phyloP scores from a whole-genome alignment of 2,888 invertebrate genomes.

The Unio pictorum region DNA sequence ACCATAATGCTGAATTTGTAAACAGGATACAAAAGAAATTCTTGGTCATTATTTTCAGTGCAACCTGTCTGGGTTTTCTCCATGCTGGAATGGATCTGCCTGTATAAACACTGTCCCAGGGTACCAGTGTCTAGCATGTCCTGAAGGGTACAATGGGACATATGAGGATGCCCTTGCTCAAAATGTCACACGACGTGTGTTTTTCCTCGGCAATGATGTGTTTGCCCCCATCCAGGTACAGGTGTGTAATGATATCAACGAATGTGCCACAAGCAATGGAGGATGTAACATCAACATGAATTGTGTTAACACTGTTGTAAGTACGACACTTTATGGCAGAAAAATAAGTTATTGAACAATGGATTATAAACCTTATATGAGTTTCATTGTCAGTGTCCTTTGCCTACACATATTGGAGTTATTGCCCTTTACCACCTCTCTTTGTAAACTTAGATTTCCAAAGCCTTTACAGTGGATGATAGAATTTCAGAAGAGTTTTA shows the following conservation, averaged over 20 bases:
- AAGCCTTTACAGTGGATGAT: too few relatives aligned
- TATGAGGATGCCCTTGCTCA: conserved; percentile 49
- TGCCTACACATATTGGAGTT: too few relatives aligned
- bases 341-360: too few relatives aligned
- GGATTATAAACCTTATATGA: too few relatives aligned
- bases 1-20: too few relatives aligned
- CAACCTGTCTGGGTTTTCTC: conserved; percentile 31
- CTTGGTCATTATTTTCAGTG: conserved; percentile 31
- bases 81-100: conserved; percentile 20
- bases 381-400: too few relatives aligned
- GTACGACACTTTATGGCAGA: conserved; percentile 7
- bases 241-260: conserved; percentile 45
- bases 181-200: conserved; percentile 32
- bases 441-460: too few relatives aligned
- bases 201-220: conserved; percentile 28
- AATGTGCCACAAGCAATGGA: conserved; percentile 48
- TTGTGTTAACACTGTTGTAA: conserved; percentile 56
- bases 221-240: conserved; percentile 30
- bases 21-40: too few relatives aligned
- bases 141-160: conserved; percentile 43
- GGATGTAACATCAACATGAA: conserved; percentile 51
- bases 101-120: conserved; percentile 54
- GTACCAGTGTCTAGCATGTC: conserved; percentile 52
- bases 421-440: too few relatives aligned
- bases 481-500: neutral